Base-by-base conservation (phyloP, 2,113 vertebrate genomes). In the Otis tarda region DNA sequence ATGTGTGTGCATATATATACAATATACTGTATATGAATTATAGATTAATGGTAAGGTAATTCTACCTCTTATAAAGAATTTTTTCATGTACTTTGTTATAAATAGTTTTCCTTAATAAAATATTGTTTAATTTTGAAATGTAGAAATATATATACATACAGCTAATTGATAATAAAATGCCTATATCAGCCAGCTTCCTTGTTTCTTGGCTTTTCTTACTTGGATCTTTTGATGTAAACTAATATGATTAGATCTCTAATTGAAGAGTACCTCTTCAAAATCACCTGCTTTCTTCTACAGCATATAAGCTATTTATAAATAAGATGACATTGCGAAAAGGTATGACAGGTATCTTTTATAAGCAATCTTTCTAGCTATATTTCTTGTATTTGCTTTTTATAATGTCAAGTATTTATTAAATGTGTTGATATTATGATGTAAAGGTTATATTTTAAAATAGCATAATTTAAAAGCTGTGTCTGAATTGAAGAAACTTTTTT, bases 111-210 rank as follows among this genome's bases (percentile, higher is more conserved):
- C 83, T 82, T 97, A 76, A 79, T 89, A 88, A 96, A 95, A 91
- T 93, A 96, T 73, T 96, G 95, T 95, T 97, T 93, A 97, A 98
- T 97, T 98, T 97, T 98, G 45, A 96, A 97, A 95, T 98, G 95
- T 97, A 96, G 94, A 96, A 52, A 93, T 74, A 94, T 75, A 78
- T 69, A 83, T 1, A 71, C 20, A 68, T 68, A 90, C 84, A 96
- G 90, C 93, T 98, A 97, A 97, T 97, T 97, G 97, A 96, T 96
- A 98, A 98, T 98, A 97, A 98, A 94, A 94, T 93, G 88, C 91
- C 75, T 92, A 1, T 87, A 93, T 94, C 87, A 96, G 53, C 74
- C n/a, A 91, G 17, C 21, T 89, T 64, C 28, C 30, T 73, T 82
- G 89, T 69, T 68, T 92, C 60, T 84, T 92, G 27, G 8, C 31